phyloP scores from a whole-genome alignment of 2,888 invertebrate genomes.

The Saturnia japonica region DNA sequence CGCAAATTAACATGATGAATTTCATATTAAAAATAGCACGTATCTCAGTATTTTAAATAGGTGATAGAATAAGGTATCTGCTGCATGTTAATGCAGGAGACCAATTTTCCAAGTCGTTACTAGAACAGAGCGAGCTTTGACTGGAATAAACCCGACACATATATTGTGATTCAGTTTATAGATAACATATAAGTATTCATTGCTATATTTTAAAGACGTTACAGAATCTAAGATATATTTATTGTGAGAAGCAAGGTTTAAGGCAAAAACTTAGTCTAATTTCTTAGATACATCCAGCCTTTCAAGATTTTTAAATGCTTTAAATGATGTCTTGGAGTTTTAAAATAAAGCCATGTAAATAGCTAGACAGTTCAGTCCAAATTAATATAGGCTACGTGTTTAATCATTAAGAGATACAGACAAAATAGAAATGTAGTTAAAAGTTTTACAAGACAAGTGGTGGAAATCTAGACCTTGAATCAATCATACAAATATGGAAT shows the following conservation, averaged over 20 bases:
- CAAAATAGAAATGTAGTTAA: not conserved
- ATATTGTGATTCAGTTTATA: not conserved
- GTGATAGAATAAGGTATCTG: not conserved
- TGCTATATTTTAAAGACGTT: not conserved
- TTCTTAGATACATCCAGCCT: too few species aligned
- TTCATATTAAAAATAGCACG: too few species aligned
- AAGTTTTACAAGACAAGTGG: not conserved
- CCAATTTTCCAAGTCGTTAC: not conserved
- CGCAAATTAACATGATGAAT: not conserved
- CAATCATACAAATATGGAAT: not conserved
- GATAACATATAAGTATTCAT: not conserved
- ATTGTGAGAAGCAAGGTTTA: too few species aligned
- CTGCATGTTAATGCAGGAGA: not conserved
- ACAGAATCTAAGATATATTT: not conserved
- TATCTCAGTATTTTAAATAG: not conserved
- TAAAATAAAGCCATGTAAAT: not conserved
- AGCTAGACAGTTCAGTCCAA: too few species aligned
- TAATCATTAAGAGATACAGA: not conserved
- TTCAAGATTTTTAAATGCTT: not conserved
- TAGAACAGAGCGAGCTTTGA: not conserved
- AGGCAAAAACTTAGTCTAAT: not conserved
- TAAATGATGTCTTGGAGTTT: not conserved
- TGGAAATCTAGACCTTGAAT: not conserved
- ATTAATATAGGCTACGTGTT: too few species aligned
- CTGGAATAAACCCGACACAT: not conserved